These are phyloP conservation scores for Anseranas semipalmata DNA, from an alignment of 2,113 vertebrate genomes.

Conservation along the genomic window DNA sequence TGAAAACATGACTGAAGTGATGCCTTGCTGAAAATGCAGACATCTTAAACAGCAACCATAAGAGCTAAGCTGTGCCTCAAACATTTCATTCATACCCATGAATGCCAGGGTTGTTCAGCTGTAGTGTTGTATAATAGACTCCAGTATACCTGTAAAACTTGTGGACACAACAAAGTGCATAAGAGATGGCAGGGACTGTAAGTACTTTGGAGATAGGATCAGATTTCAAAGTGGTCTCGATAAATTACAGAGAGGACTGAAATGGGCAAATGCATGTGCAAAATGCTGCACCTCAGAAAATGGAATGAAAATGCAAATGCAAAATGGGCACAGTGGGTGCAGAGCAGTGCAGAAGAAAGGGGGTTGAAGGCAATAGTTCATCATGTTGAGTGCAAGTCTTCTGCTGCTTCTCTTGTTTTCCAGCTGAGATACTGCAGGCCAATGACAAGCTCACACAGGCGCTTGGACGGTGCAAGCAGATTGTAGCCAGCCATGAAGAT, in stretches of 20 bases:
- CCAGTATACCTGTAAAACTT: neutral
- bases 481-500: conserved; percentile 27
- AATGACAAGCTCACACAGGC: conserved; percentile 80
- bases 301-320: neutral
- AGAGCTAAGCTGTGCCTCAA: neutral
- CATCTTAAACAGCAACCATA: neutral
- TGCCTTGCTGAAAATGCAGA: neutral
- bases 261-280: neutral
- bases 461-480: conserved; percentile 77
- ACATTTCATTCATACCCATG: neutral
- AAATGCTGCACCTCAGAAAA: neutral
- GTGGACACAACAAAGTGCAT: neutral
- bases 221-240: neutral
- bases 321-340: neutral
- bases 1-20: neutral
- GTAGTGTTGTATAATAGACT: neutral
- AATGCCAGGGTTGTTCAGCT: neutral
- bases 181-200: neutral
- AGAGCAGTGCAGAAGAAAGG: neutral
- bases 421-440: conserved; percentile 85
- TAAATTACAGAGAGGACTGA: neutral
- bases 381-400: neutral
- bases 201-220: neutral
- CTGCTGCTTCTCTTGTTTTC: neutral
- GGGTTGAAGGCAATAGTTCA: neutral